Evolutionary conservation across 2,888 invertebrate genomes (phyloP), one percentile per base, ranked within the genome.

Genomic region (Willowsia nigromaculata): DNA sequence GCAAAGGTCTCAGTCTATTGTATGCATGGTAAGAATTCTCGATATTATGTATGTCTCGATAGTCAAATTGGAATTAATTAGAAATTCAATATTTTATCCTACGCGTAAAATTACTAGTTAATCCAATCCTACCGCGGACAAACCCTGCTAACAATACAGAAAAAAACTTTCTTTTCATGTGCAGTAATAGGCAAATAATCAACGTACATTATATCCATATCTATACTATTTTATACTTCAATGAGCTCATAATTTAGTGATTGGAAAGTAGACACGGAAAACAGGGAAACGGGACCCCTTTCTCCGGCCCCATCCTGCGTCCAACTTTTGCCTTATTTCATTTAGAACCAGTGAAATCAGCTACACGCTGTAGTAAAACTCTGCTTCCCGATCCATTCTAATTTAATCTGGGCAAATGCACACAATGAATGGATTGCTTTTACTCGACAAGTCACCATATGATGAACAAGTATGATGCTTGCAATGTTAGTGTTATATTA

Each of bases 391-490:
- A 88, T 83, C 88, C 88, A 83, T 83, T 88, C 88, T 88, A 88
- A 88, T 88, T 88, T 88, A 88, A 88, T 88, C 83, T 83, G 88
- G 62, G 50, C 83, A 83, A 83, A 83, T 83, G 76, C 82, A 90
- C 78, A 76, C 78, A 90, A 86, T 87, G 82, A 86, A 90, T 90
- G 90, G 71, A 86, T 90, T 83, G 90, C 90, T 90, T 90, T 90
- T 86, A 86, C 90, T 85, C 80, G 85, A 83, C 83, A 83, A 88
- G 78, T 78, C 88, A 88, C 78, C 88, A 83, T 76, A 82, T 88
- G 88, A 82, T 88, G 88, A 83, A n/a, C n/a, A n/a, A n/a, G n/a
- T n/a, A n/a, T 56, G 53, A 59, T 15, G 13, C 22, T 9, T 5
- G 76, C 76, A 76, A 78, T 33, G 50, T 30, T 5, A 74, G 4